Conservation (phyloP, 2,888 invertebrate genomes). For the Eristalinus sepulchralis region DNA sequence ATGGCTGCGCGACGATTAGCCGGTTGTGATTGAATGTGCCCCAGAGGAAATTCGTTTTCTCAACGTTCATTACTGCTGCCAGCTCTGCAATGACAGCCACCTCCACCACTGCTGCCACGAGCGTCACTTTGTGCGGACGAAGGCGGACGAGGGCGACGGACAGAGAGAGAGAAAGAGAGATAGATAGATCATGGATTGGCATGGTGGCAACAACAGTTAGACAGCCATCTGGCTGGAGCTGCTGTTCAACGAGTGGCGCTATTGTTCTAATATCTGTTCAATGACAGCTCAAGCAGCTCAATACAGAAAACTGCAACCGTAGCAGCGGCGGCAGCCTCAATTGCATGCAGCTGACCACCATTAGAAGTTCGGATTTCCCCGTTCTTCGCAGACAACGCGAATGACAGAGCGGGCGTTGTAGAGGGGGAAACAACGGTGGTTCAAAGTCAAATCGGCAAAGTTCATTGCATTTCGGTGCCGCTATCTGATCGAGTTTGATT, state of each 20-base stretch:
- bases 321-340: conserved; percentile 25
- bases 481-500: conserved; percentile 71
- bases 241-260: conserved; percentile 67
- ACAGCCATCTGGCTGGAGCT: conserved; percentile 66
- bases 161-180: background rate
- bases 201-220: conserved; percentile 49
- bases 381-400: conserved; percentile 8
- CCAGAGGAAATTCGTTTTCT: conserved; percentile 59
- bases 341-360: conserved; percentile 48
- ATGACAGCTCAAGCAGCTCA: conserved; percentile 63
- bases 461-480: conserved; percentile 70
- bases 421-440: background rate
- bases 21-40: conserved; percentile 67
- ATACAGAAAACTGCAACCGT: conserved; percentile 48
- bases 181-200: conserved; percentile 31
- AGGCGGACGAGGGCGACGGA: no score
- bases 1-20: conserved; percentile 63
- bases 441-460: conserved; percentile 67
- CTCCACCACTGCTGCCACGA: background rate
- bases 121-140: background rate
- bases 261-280: conserved; percentile 67
- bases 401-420: no score
- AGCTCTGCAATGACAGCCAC: background rate
- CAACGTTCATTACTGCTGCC: conserved; percentile 6
- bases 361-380: conserved; percentile 38